Evolutionary conservation across 1,140 invertebrate species (phyloP), one percentile per base, ranked within the genome.

Genomic region (Ceratina australensis): DNA sequence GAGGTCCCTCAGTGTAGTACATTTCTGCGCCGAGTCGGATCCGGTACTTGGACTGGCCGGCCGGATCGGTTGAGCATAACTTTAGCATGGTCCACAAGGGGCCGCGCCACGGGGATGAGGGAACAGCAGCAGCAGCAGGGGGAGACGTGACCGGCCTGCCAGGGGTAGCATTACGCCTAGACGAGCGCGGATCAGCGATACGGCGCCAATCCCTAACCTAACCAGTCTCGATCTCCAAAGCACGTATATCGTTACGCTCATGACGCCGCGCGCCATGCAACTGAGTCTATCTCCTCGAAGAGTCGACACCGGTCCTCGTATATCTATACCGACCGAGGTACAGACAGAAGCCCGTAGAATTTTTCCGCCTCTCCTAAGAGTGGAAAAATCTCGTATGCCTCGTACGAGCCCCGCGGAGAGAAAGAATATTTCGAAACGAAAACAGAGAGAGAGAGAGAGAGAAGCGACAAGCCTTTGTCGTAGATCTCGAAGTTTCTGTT

Each of bases 241-340:
- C 88, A 90, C 87, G 88, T 90, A 90, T 89, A 90, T 87, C 86
- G 89, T 90, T 88, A 89, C 86, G 79, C 81, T 89, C 83, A 88
- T 86, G 85, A 88, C 85, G 84, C 86, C 87, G 81, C 75, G 81
- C 80, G 64, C 85, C 80, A 82, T 84, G 80, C 81, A 86, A 80
- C 73, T 68, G 69, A 79, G 75, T 86, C 80, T 81, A 72, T 87
- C 79, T 87, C 66, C 74, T 64, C 75, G 78, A 60, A 64, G 54
- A 56, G 72, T 83, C 74, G 73, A 68, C 52, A 71, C 72, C 60
- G 33, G 47, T n/a, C n/a, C n/a, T 42, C 56, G 59, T 78, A 50
- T 69, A 60, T 68, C 47, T 57, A 47, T 60, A 61, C 16, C 33
- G n/a, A 7, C 33, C 33, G 3, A 3, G 33, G 33, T 42, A 64